These are phyloP conservation scores for Ibycter americanus DNA, from an alignment of 2,797 vertebrate species.

Conservation along the genomic window DNA sequence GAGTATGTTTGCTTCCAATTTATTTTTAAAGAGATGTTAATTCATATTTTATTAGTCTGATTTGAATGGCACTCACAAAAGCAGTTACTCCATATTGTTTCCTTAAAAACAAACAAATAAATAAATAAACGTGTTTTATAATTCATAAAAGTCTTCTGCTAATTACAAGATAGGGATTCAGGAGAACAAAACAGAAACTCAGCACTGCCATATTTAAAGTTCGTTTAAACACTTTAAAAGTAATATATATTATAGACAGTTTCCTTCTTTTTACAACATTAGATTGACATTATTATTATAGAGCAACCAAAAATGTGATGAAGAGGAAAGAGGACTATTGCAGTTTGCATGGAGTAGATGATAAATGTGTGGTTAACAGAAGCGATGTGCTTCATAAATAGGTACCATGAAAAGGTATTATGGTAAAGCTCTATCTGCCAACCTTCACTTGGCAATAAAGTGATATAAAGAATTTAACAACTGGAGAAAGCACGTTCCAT, in stretches of 20 bases:
- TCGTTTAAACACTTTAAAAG: not conserved
- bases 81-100: not conserved
- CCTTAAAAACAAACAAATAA: not conserved
- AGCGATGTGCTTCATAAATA: not conserved
- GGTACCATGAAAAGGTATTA: not conserved
- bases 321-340: not conserved
- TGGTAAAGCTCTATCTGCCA: not conserved
- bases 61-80: not conserved
- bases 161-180: not conserved
- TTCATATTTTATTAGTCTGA: not conserved
- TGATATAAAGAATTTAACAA: not conserved
- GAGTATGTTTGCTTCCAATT: not conserved
- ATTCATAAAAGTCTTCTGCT: not conserved
- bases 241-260: not conserved
- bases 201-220: not conserved
- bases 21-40: not conserved
- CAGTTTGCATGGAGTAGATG: not conserved
- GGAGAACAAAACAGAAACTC: not conserved
- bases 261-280: not conserved
- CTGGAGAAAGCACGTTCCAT: not conserved
- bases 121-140: not conserved
- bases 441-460: not conserved
- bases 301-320: not conserved
- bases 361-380: not conserved
- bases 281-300: not conserved